Conservation (phyloP, 2,888 invertebrate species). For the Subacronicta megacephala region DNA sequence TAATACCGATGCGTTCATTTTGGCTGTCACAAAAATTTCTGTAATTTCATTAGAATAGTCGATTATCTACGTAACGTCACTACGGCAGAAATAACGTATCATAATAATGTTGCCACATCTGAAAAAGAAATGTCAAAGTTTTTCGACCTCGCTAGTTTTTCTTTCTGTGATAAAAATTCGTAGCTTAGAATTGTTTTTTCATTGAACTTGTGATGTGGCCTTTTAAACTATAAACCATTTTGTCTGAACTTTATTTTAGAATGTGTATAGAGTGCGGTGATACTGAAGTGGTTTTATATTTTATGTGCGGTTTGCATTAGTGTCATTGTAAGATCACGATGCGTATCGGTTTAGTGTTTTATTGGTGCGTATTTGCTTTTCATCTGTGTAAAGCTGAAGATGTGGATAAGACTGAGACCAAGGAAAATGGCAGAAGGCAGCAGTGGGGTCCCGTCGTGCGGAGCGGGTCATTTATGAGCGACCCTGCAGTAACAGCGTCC, state of each 20-base stretch:
- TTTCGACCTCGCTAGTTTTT: constrained; percentile 75
- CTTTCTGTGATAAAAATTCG: constrained; percentile 78
- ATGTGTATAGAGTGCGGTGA: constrained; percentile 82
- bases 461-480: constrained; percentile 77
- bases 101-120: constrained; percentile 45
- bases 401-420: constrained; percentile 83
- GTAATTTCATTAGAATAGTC: constrained; percentile 31
- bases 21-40: constrained; percentile 35
- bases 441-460: constrained; percentile 83
- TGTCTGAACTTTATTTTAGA: constrained; percentile 73
- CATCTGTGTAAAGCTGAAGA: constrained; percentile 86
- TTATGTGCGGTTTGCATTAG: constrained; percentile 77
- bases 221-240: constrained; percentile 69
- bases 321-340: constrained; percentile 86
- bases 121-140: constrained; percentile 63
- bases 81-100: constrained; percentile 41
- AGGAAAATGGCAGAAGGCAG: constrained; percentile 78
- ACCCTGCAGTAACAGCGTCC: constrained; percentile 73
- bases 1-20: constrained; percentile 61
- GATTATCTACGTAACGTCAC: constrained; percentile 50
- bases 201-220: constrained; percentile 81
- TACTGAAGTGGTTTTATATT: constrained; percentile 74
- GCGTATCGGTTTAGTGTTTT: constrained; percentile 87
- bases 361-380: constrained; percentile 87
- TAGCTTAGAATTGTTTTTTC: constrained; percentile 77